phyloP scores from a whole-genome alignment of 2,797 vertebrate genomes.

The Tolypeutes matacus region DNA sequence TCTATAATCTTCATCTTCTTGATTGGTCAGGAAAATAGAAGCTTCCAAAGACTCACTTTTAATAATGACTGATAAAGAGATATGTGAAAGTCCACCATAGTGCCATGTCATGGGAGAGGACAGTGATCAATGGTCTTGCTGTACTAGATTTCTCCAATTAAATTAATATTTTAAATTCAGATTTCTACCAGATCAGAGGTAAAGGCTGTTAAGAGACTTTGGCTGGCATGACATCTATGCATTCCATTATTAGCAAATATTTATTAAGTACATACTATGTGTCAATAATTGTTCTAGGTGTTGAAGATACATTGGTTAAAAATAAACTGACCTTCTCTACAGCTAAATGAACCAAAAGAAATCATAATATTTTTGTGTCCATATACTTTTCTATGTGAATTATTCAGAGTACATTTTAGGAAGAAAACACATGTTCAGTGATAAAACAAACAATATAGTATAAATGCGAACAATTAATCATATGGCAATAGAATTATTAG shows the following conservation, averaged over 20 bases:
- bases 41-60: not conserved
- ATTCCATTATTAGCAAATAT: conserved; percentile 21
- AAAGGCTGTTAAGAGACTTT: not conserved
- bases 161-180: conserved; percentile 17
- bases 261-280: not conserved
- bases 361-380: not conserved
- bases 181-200: not conserved
- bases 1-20: not conserved
- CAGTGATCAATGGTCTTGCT: not conserved
- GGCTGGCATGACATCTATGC: not conserved
- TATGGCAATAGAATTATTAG: not conserved
- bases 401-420: conserved; percentile 14
- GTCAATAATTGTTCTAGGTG: not conserved
- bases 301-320: not conserved
- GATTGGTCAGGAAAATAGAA: conserved; percentile 27
- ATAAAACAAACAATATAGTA: not conserved
- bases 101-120: not conserved
- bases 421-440: not conserved
- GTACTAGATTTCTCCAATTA: not conserved
- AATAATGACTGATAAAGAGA: not conserved
- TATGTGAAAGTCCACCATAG: not conserved
- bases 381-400: not conserved
- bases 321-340: conserved; percentile 8
- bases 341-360: not conserved
- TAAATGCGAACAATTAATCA: not conserved